Evolutionary conservation across 2,888 invertebrate genomes (phyloP).

Genomic region (Drosophila sordidula): DNA sequence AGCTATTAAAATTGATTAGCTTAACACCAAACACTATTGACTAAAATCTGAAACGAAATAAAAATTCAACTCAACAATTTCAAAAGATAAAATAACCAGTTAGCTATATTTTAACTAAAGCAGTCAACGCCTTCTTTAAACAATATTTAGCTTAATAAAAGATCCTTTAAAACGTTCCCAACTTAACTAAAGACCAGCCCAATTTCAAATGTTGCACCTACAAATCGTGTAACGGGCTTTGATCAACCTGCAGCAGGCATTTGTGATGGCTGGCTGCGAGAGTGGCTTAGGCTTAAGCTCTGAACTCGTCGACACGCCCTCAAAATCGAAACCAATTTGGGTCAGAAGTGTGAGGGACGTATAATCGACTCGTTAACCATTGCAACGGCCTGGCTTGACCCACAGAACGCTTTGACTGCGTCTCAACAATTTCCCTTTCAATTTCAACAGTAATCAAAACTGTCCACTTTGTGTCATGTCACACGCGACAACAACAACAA

Average conservation of each 20-base stretch:
- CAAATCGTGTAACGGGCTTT: slow-evolving; percentile 42
- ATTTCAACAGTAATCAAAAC: slow-evolving; percentile 78
- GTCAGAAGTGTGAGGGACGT: slow-evolving; percentile 47
- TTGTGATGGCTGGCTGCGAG: slow-evolving; percentile 49
- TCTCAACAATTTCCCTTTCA: slow-evolving; percentile 76
- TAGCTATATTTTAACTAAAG: too few relatives aligned
- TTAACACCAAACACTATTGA: too few relatives aligned
- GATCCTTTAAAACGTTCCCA: neutral
- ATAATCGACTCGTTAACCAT: slow-evolving; percentile 48
- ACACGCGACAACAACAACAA: slow-evolving; percentile 70
- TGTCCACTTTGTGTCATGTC: slow-evolving; percentile 78
- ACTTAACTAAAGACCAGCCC: neutral
- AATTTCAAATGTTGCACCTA: slow-evolving; percentile 32
- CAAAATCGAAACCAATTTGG: slow-evolving; percentile 61
- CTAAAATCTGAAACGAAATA: too few relatives aligned
- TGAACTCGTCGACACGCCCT: slow-evolving; percentile 39
- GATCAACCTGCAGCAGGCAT: slow-evolving; percentile 48
- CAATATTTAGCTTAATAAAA: too few relatives aligned
- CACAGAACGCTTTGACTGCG: slow-evolving; percentile 61
- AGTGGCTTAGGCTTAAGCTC: slow-evolving; percentile 51
- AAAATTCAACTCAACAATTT: too few relatives aligned
- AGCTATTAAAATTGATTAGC: neutral
- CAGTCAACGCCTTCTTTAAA: too few relatives aligned
- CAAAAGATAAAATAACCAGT: too few relatives aligned
- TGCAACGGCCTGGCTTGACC: slow-evolving; percentile 55